A percentile compares a stretch with the other conserved stretches of the same genome.
Conservation (phyloP, 1,140 invertebrate species). For the Amphibalanus amphitrite region DNA sequence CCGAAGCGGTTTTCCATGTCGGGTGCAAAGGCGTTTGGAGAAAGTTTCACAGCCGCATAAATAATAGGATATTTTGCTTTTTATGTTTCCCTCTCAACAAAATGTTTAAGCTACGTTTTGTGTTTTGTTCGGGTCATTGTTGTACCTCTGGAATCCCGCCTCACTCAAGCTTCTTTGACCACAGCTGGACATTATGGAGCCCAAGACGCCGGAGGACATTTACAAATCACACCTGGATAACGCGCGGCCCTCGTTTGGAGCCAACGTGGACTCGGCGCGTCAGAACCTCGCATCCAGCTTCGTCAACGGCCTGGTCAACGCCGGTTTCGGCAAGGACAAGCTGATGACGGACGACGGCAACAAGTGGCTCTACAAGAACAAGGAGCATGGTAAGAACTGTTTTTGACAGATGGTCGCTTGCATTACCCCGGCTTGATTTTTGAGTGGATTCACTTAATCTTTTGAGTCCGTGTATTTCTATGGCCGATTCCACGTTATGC, state of each 20-base stretch:
- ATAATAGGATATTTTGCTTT: too few relatives aligned
- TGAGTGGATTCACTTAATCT: not conserved
- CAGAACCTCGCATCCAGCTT: constrained; percentile 96
- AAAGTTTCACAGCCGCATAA: too few relatives aligned
- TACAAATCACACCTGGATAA: constrained; percentile 98
- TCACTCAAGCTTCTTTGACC: too few relatives aligned
- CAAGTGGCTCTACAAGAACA: constrained; percentile 98
- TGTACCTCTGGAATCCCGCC: too few relatives aligned
- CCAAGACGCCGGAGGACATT: constrained; percentile 97
- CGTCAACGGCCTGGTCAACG: constrained; percentile 98
- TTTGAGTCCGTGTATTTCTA: constrained; percentile 3
- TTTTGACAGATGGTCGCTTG: too few relatives aligned
- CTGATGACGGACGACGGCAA: constrained; percentile 90
- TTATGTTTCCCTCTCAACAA: too few relatives aligned
- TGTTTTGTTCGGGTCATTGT: too few relatives aligned
- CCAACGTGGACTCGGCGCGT: constrained; percentile 79
- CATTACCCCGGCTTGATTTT: not conserved
- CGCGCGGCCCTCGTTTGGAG: constrained; percentile 53
- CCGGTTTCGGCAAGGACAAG: constrained; percentile 95
- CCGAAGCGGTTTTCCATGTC: too few relatives aligned
- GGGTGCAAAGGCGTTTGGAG: too few relatives aligned
- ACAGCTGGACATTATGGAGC: constrained; percentile 94
- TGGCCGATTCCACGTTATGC: not conserved
- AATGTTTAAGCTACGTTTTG: too few relatives aligned
- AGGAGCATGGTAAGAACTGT: constrained; percentile 66